Percentiles rank a stretch among this genome's conserved stretches.
Conservation (phyloP, 2,888 invertebrate genomes). For the Bhutanitis thaidina region DNA sequence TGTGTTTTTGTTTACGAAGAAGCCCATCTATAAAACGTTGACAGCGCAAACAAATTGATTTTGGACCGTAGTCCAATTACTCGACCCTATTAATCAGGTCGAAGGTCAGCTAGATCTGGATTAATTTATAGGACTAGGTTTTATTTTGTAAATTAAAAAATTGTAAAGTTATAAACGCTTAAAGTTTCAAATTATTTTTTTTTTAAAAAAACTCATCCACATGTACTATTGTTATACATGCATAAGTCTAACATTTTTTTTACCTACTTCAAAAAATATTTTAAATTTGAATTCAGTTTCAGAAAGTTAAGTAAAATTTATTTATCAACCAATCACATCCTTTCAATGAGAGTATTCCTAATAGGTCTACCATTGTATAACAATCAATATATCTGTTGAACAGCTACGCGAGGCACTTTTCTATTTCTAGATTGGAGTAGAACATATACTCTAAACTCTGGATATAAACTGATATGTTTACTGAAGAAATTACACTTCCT, state of each 20-base stretch:
- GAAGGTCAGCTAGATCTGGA: constrained; percentile 13
- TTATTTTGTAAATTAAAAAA: neutral
- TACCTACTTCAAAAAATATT: too few relatives aligned
- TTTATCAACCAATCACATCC: too few relatives aligned
- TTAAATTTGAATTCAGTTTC: too few relatives aligned
- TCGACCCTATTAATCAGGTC: constrained; percentile 31
- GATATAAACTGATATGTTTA: constrained; percentile 26
- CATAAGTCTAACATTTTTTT: too few relatives aligned
- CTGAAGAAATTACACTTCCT: constrained; percentile 31
- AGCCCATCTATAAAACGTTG: constrained; percentile 43
- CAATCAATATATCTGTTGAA: neutral
- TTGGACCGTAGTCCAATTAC: constrained; percentile 29
- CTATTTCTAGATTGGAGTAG: constrained; percentile 32
- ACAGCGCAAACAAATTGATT: constrained; percentile 44
- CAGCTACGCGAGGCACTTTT: neutral
- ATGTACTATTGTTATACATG: too few relatives aligned
- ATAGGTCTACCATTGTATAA: too few relatives aligned
- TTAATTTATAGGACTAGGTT: neutral
- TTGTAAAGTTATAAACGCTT: neutral
- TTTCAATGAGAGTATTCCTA: too few relatives aligned
- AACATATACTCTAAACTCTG: constrained; percentile 18
- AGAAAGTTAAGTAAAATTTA: too few relatives aligned
- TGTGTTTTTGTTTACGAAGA: constrained; percentile 38
- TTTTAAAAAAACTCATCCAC: too few relatives aligned
- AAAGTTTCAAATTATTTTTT: too few relatives aligned